These are phyloP conservation scores for Chaetura pelagica DNA, from an alignment of 2,113 vertebrate genomes.

Conservation along the genomic window DNA sequence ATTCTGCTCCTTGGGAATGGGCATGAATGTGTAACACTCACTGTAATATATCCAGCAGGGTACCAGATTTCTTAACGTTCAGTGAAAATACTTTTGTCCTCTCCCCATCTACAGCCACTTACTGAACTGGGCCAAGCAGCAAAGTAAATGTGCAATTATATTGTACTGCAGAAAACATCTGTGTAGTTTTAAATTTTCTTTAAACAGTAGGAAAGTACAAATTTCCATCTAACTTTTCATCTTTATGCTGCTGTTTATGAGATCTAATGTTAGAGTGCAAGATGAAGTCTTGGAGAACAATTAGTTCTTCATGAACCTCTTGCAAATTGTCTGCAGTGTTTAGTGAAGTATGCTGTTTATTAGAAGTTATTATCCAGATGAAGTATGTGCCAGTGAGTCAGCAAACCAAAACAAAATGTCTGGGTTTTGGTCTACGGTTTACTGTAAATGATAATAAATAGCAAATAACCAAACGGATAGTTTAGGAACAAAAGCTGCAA, in stretches of 20 bases:
- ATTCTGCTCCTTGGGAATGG: neutral
- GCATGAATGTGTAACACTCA: neutral
- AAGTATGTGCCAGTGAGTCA: neutral
- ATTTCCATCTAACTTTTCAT: neutral
- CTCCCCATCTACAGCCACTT: rapidly evolving
- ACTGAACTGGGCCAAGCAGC: neutral
- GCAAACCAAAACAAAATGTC: neutral
- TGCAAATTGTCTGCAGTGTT: neutral
- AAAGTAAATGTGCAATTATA: neutral
- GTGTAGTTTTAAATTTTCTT: neutral
- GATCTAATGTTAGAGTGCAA: neutral
- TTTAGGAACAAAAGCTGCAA: neutral
- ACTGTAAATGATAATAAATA: neutral
- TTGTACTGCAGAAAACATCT: neutral
- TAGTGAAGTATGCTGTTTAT: neutral
- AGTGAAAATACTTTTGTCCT: neutral
- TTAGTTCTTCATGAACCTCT: neutral
- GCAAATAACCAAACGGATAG: neutral
- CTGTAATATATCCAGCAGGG: neutral
- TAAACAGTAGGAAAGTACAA: neutral
- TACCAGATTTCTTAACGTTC: neutral
- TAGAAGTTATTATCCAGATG: neutral
- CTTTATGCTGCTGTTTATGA: neutral
- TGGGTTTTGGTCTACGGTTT: neutral
- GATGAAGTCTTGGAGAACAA: neutral